Evolutionary conservation across 2,113 vertebrate genomes (phyloP), one percentile per base, ranked within the genome.

Genomic region (Pungitius pungitius): DNA sequence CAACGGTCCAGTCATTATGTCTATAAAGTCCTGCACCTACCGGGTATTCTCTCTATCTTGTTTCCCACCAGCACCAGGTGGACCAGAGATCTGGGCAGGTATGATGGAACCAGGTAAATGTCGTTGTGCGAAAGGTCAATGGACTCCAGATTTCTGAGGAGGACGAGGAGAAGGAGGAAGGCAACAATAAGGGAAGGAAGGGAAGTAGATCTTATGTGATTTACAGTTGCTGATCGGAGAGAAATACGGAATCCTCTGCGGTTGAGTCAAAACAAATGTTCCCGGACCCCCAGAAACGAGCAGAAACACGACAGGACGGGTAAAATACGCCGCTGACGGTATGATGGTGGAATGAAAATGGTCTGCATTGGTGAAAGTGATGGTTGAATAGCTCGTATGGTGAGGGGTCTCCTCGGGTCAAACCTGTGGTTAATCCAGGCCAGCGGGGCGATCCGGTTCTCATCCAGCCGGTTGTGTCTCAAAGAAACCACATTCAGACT

Each of bases 381-480:
- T 0, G 12, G 11, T 13, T 35, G 14, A 37, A 54, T 40, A n/a
- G 5, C 56, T 54, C 15, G 11, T 58, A 22, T 27, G n/a, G 45
- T 30, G 7, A 37, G 4, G 5, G n/a, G 6, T 37, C 0, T 65
- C 1, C 47, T 67, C 39, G 39, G 47, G 8, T 69, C 94, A 85
- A 86, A 99, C 98, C 95, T 94, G 87, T 97, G 97, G 78, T 96
- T 93, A 88, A 99, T 95, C 97, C 97, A 99, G 52, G 97, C 96
- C 85, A 97, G 71, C 12, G 96, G 96, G 51, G 96, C 95, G 70
- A 99, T 98, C 75, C 95, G 93, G 6, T 92, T 93, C 88, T 99
- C 98, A 63, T 99, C 97, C 80, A 99, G 89, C 82, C 94, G 94
- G 90, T 99, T 99, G 52, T 98, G 92, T 71, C 95, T 92, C 66